A percentile compares a stretch with the other conserved stretches of the same genome.
Evolutionary conservation across 2,888 invertebrate genomes (phyloP).

Genomic region (Tipula unca): DNA sequence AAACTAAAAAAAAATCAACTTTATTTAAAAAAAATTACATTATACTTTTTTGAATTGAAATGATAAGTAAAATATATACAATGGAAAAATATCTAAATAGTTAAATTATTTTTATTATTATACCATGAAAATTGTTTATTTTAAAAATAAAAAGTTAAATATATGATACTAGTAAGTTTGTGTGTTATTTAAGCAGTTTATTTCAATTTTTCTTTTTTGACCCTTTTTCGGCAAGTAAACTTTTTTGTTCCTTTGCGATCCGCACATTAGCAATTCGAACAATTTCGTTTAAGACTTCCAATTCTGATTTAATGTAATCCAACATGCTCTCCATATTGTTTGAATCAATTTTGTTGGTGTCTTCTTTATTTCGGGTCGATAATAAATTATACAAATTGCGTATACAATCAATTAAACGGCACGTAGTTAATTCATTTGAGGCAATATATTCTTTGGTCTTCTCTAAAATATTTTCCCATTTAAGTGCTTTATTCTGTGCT

Average conservation of each 20-base stretch:
- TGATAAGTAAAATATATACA: background rate
- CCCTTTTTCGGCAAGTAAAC: slow-evolving; percentile 8
- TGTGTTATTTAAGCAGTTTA: background rate
- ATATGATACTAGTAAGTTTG: background rate
- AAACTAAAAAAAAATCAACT: background rate
- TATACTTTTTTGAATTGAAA: background rate
- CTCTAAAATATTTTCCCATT: slow-evolving; percentile 37
- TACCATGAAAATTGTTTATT: background rate
- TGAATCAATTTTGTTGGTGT: slow-evolving; percentile 21
- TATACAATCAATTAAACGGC: slow-evolving; percentile 36
- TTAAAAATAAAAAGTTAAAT: background rate
- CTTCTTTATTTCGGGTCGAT: slow-evolving; percentile 33
- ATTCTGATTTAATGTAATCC: slow-evolving; percentile 36
- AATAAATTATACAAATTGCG: slow-evolving; percentile 34
- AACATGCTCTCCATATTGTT: slow-evolving; percentile 30
- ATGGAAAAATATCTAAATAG: background rate
- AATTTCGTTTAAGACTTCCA: slow-evolving; percentile 33
- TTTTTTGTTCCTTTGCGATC: slow-evolving; percentile 15
- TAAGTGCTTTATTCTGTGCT: slow-evolving; percentile 32
- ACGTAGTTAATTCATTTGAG: slow-evolving; percentile 31
- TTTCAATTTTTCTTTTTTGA: background rate
- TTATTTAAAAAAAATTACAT: background rate
- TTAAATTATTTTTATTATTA: background rate
- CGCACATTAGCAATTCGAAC: slow-evolving; percentile 22
- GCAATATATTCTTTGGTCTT: slow-evolving; percentile 33